These are phyloP conservation scores for Rana temporaria DNA, from an alignment of 2,113 vertebrate species.

Conservation along the genomic window DNA sequence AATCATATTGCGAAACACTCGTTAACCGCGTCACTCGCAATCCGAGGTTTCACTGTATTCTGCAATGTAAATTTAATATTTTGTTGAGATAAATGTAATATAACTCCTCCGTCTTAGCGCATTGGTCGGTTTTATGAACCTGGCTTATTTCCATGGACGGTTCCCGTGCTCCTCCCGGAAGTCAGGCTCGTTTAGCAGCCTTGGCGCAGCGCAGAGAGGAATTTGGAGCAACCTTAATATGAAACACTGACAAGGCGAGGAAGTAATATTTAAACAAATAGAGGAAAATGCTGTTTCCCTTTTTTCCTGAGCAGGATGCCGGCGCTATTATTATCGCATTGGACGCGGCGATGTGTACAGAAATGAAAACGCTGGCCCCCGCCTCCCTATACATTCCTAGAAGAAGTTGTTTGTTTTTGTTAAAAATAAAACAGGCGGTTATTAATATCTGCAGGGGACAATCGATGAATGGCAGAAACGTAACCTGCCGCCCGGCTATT, in stretches of 20 bases:
- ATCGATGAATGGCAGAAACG: constrained; percentile 60
- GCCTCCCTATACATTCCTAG: constrained; percentile 67
- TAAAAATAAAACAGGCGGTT: constrained; percentile 75
- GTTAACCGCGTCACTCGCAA: too few species aligned
- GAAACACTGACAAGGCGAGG: constrained; percentile 65
- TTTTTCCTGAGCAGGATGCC: constrained; percentile 69
- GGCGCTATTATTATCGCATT: constrained; percentile 77
- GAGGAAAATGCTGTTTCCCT: constrained; percentile 75
- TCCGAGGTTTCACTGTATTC: too few species aligned
- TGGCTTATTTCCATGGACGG: too few species aligned
- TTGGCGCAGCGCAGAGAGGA: too few species aligned
- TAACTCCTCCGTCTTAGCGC: too few species aligned
- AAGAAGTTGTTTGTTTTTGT: constrained; percentile 72
- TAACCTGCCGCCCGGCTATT: not conserved
- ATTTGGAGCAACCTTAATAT: constrained; percentile 39
- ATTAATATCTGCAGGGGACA: constrained; percentile 63
- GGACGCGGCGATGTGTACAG: constrained; percentile 60
- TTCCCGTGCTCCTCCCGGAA: too few species aligned
- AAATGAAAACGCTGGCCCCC: constrained; percentile 66
- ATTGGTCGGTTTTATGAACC: too few species aligned
- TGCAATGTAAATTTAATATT: too few species aligned
- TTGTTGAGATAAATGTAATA: too few species aligned
- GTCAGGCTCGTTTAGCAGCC: too few species aligned
- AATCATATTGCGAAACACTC: too few species aligned
- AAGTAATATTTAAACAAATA: constrained; percentile 75